These are phyloP conservation scores for Torymus tubicola DNA, from an alignment of 2,888 invertebrate genomes.

Conservation along the genomic window DNA sequence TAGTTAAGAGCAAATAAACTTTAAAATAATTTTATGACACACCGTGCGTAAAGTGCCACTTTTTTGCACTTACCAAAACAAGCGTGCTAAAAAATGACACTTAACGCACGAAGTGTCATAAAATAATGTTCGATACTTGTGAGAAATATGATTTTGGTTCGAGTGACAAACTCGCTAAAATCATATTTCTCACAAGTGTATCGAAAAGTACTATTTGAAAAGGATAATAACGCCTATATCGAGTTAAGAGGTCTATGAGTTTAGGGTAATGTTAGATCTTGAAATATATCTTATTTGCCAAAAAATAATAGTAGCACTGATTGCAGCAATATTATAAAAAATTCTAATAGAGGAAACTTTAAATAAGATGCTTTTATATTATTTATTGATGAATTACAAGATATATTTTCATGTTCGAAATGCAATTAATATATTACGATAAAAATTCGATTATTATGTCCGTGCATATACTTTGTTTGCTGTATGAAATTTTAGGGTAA, in stretches of 20 bases:
- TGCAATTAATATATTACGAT: conserved; percentile 2
- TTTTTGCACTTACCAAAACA: too few relatives aligned
- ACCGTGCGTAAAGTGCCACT: too few relatives aligned
- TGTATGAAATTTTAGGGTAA: conserved; percentile 29
- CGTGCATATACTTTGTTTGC: conserved; percentile 6
- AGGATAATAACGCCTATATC: not conserved
- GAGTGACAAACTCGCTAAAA: too few relatives aligned
- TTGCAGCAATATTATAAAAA: conserved; percentile 10
- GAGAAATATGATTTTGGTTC: too few relatives aligned
- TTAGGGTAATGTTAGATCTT: conserved; percentile 7
- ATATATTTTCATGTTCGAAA: not conserved
- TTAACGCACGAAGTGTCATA: too few relatives aligned
- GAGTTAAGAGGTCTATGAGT: conserved; percentile 1
- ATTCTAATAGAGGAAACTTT: not conserved
- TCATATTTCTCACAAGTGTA: too few relatives aligned
- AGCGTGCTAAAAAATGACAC: too few relatives aligned
- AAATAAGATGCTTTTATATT: conserved; percentile 7
- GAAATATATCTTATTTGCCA: conserved; percentile 5
- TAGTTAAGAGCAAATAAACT: conserved; percentile 18
- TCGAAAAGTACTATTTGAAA: not conserved
- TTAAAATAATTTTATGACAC: conserved; percentile 42
- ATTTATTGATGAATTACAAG: conserved; percentile 5
- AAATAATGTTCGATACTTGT: too few relatives aligned
- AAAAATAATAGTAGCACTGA: conserved; percentile 13
- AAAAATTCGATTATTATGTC: not conserved